Evolutionary conservation across 1,140 invertebrate species (phyloP).

Genomic region (Olivierus martensii): DNA sequence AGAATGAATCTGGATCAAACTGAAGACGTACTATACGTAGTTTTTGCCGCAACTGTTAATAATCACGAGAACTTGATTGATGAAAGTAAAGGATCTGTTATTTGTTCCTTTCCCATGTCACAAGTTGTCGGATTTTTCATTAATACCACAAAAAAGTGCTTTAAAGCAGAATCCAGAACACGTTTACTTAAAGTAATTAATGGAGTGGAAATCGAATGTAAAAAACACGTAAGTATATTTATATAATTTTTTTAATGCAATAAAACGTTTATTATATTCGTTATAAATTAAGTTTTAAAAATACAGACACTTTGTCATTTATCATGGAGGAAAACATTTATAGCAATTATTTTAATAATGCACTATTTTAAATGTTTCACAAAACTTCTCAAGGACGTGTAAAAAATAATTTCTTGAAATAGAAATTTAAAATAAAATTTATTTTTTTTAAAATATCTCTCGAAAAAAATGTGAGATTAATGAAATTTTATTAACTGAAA

Average conservation of each 20-base stretch:
- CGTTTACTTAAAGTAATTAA: conserved; percentile 2
- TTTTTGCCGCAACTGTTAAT: conserved; percentile 13
- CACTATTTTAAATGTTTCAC: too few species aligned
- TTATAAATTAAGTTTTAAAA: too few species aligned
- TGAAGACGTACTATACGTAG: conserved; percentile 16
- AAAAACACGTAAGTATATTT: conserved; percentile 2
- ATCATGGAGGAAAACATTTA: too few species aligned
- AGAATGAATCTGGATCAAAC: conserved; percentile 3
- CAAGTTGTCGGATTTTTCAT: conserved; percentile 16
- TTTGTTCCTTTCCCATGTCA: conserved; percentile 21
- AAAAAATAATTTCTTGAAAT: too few species aligned
- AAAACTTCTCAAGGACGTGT: too few species aligned
- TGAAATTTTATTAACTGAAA: too few species aligned
- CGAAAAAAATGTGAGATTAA: too few species aligned
- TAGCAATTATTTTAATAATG: too few species aligned
- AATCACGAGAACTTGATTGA: conserved; percentile 4
- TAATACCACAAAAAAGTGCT: conserved; percentile 19
- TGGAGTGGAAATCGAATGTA: not conserved
- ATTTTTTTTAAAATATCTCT: too few species aligned
- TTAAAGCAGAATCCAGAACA: conserved; percentile 2
- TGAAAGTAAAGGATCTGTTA: conserved; percentile 13
- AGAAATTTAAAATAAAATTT: too few species aligned
- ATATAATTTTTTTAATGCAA: conserved; percentile 1
- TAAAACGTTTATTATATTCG: too few species aligned
- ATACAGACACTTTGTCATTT: too few species aligned